Evolutionary conservation across 2,888 invertebrate genomes (phyloP).

Genomic region (Ashinkailepas kermadecensis): DNA sequence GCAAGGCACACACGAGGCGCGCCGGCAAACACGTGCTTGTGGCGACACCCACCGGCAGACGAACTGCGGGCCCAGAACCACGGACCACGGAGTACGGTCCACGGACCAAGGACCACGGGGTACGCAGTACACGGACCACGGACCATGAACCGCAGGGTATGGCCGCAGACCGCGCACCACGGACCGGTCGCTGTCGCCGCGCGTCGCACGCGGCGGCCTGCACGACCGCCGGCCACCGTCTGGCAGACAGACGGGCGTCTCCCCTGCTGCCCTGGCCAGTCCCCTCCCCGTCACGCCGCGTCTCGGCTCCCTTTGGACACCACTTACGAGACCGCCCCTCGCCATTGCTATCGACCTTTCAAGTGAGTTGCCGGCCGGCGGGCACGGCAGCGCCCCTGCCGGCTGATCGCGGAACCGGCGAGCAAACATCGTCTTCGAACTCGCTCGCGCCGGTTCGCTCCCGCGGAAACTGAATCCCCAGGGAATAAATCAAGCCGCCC

Average conservation of each 20-base stretch:
- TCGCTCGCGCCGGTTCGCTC: no score
- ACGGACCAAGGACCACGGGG: not conserved
- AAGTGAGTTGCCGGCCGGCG: not conserved
- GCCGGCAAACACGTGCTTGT: not conserved
- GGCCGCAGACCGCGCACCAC: no score
- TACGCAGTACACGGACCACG: no score
- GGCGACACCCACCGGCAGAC: not conserved
- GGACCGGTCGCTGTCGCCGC: no score
- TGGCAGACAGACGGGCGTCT: not conserved
- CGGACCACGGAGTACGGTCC: not conserved
- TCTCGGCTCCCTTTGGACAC: conserved; percentile 20
- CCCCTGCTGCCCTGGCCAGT: not conserved
- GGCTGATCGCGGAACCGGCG: conserved; percentile 24
- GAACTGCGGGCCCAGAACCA: no score
- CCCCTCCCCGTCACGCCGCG: conserved; percentile 32
- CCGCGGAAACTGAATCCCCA: no score
- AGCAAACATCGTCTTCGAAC: conserved; percentile 30
- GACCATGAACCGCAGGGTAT: not conserved
- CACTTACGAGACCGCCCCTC: conserved; percentile 17
- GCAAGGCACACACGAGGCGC: not conserved
- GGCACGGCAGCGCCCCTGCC: conserved; percentile 22
- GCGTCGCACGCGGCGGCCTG: no score
- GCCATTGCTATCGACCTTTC: conserved; percentile 1
- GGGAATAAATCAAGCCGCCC: no score
- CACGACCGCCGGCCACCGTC: not conserved